A percentile compares a stretch with the other conserved stretches of the same genome.
These are phyloP conservation scores for Grantiella picta DNA, from an alignment of 2,113 vertebrate genomes.

Conservation along the genomic window DNA sequence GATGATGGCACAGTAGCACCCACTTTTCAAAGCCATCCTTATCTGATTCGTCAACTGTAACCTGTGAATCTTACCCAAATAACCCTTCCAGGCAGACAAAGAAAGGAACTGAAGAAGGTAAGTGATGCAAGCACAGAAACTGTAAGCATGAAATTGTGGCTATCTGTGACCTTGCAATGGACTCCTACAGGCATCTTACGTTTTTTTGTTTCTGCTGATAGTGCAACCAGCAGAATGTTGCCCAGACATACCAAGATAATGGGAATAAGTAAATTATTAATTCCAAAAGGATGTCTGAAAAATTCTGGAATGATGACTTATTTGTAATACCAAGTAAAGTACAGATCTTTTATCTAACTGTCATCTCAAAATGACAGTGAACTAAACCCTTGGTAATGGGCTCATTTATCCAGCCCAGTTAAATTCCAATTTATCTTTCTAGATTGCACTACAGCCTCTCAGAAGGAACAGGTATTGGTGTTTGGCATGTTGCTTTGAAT, in stretches of 20 bases:
- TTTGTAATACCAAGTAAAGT: not conserved
- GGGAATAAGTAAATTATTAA: not conserved
- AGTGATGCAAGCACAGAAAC: not conserved
- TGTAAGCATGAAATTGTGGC: not conserved
- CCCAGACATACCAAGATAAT: not conserved
- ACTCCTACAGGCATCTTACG: not conserved
- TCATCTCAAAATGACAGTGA: constrained; percentile 16
- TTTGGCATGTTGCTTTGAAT: not conserved
- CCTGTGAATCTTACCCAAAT: not conserved
- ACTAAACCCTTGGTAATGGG: constrained; percentile 20
- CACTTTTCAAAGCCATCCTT: not conserved
- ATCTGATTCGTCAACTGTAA: not conserved
- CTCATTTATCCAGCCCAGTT: constrained; percentile 16
- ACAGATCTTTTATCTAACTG: constrained; percentile 35
- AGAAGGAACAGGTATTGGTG: not conserved
- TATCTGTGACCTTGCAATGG: not conserved
- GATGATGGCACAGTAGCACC: not conserved
- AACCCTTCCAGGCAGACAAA: not conserved
- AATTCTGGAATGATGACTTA: not conserved
- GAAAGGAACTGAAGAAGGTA: not conserved
- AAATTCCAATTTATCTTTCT: constrained; percentile 36
- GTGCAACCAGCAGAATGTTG: not conserved
- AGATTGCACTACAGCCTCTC: not conserved
- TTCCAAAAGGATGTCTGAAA: not conserved
- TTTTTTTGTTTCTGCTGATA: not conserved